A percentile compares a stretch with the other conserved stretches of the same genome.
phyloP scores from a whole-genome alignment of 1,140 invertebrate species.

The Eumeta japonica region DNA sequence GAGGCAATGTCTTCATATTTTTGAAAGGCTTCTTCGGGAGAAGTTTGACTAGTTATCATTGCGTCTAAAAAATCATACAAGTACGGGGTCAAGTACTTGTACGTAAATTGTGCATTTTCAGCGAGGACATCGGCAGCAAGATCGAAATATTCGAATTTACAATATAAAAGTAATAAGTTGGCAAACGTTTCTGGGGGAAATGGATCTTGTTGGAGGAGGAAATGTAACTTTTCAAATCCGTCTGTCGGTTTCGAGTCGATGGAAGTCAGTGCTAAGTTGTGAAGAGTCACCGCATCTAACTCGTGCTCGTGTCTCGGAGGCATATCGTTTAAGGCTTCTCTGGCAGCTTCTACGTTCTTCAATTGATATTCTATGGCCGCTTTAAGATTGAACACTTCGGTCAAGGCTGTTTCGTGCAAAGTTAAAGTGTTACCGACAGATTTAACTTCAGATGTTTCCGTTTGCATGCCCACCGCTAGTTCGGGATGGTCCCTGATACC shows the following conservation, averaged over 20 bases:
- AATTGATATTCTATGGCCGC: slow-evolving; percentile 97
- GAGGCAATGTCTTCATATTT: slow-evolving; percentile 95
- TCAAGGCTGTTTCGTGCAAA: slow-evolving; percentile 93
- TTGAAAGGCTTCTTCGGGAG: slow-evolving; percentile 93
- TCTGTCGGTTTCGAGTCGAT: slow-evolving; percentile 84
- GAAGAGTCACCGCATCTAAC: slow-evolving; percentile 95
- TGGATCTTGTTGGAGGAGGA: slow-evolving; percentile 91
- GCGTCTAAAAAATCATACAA: slow-evolving; percentile 90
- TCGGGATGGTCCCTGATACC: slow-evolving; percentile 97
- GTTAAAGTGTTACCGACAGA: slow-evolving; percentile 97
- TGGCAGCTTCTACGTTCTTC: slow-evolving; percentile 89
- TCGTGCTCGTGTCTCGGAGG: slow-evolving; percentile 96
- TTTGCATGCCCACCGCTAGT: slow-evolving; percentile 94
- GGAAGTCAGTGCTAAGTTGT: slow-evolving; percentile 96
- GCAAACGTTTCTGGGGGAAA: slow-evolving; percentile 98
- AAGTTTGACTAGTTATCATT: slow-evolving; percentile 95
- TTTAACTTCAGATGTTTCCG: slow-evolving; percentile 94
- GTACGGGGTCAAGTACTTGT: slow-evolving; percentile 92
- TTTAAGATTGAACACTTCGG: slow-evolving; percentile 98
- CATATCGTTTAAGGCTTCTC: slow-evolving; percentile 96
- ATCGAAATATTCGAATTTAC: slow-evolving; percentile 97
- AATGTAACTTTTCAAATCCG: slow-evolving; percentile 97
- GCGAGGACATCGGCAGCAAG: slow-evolving; percentile 96
- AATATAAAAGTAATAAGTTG: slow-evolving; percentile 93
- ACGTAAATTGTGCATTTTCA: slow-evolving; percentile 95